Conservation (phyloP, 2,888 invertebrate species). For the Icerya purchasi region DNA sequence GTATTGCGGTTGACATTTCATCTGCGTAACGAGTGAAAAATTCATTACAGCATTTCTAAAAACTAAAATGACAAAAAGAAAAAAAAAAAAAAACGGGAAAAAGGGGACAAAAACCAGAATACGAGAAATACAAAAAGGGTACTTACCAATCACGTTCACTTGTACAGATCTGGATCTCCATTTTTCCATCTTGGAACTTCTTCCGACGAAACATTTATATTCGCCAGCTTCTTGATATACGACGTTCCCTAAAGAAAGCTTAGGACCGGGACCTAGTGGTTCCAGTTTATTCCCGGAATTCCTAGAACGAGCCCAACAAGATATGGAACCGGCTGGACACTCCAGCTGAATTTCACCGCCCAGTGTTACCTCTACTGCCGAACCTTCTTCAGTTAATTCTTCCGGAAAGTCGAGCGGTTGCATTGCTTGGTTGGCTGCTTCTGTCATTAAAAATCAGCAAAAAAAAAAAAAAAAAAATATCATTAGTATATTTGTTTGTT, state of each 20-base stretch:
- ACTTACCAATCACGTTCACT: constrained; percentile 31
- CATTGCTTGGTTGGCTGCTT: no score
- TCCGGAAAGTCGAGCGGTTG: constrained; percentile 33
- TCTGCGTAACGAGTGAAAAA: no score
- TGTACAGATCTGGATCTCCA: constrained; percentile 24
- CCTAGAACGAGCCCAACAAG: constrained; percentile 38
- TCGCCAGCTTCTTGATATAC: constrained; percentile 56
- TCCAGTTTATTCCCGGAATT: constrained; percentile 25
- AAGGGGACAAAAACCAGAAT: no score
- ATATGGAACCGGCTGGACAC: constrained; percentile 51
- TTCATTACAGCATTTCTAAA: no score
- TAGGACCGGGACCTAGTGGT: constrained; percentile 33
- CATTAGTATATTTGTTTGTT: no score
- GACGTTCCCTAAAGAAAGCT: constrained; percentile 42
- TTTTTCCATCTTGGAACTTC: constrained; percentile 23
- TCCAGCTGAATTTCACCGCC: constrained; percentile 71
- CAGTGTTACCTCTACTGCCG: constrained; percentile 51
- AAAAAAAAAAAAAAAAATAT: no score
- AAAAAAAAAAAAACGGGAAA: no score
- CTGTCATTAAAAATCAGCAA: no score
- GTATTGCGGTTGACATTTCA: no score
- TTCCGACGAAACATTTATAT: constrained; percentile 43
- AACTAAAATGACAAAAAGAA: no score
- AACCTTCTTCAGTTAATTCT: constrained; percentile 35
- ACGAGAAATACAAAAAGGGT: constrained; percentile 1